Evolutionary conservation across 2,113 vertebrate species (phyloP).

Genomic region (Illadopsis cleaveri): DNA sequence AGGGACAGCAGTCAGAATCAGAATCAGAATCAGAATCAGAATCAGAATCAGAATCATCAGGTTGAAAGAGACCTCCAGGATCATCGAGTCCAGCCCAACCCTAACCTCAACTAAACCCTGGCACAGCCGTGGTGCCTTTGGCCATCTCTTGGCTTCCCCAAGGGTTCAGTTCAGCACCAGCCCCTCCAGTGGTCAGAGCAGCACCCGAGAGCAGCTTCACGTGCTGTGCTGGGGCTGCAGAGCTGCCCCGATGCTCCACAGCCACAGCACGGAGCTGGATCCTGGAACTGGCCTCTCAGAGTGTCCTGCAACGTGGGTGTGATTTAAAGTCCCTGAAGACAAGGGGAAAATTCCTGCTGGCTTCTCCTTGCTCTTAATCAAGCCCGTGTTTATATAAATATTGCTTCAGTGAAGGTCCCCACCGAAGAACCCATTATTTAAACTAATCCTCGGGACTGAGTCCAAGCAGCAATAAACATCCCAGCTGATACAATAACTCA

Average conservation of each 20-base stretch:
- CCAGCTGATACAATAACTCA: neutral
- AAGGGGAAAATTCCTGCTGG: neutral
- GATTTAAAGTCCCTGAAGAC: neutral
- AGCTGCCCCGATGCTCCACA: neutral
- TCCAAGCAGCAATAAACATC: neutral
- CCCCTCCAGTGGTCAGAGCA: neutral
- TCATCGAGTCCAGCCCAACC: too few species aligned
- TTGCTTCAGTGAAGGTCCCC: neutral
- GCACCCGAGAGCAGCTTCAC: neutral
- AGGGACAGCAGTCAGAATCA: neutral
- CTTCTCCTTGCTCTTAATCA: neutral
- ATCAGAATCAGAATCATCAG: too few species aligned
- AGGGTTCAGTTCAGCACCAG: accelerated
- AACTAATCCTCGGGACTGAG: neutral
- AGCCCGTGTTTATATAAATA: neutral
- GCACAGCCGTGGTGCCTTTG: neutral
- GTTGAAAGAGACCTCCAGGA: too few species aligned
- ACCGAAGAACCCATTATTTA: neutral
- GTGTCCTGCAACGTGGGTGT: neutral
- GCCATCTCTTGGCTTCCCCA: neutral
- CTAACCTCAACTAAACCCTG: too few species aligned
- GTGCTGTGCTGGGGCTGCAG: neutral
- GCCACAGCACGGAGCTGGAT: neutral
- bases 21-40: too few species aligned
- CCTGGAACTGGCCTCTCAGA: neutral